Conservation (phyloP, 2,797 vertebrate species). For the Synanceia verrucosa region DNA sequence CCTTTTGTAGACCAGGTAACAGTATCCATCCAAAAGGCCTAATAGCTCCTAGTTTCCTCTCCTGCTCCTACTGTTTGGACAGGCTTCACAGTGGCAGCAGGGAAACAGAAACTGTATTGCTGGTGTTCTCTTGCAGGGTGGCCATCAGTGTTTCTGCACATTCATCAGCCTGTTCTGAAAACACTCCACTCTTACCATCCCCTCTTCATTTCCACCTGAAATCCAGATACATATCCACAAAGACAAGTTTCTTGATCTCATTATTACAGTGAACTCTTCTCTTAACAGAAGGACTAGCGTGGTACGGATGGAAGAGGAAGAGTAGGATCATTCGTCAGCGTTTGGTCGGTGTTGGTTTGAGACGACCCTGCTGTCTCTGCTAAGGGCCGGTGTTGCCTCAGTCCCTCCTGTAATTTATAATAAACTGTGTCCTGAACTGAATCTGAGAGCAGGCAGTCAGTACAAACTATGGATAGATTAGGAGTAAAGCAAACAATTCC, state of each 20-base stretch:
- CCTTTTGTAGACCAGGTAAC: neutral
- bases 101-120: neutral
- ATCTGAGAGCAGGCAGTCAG: neutral
- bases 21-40: neutral
- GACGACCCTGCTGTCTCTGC: neutral
- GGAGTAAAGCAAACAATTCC: neutral
- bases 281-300: neutral
- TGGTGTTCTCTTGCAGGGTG: neutral
- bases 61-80: constrained; percentile 1
- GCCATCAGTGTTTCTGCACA: neutral
- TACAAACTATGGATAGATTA: neutral
- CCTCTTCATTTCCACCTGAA: neutral
- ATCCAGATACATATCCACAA: too few species aligned
- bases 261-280: neutral
- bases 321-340: neutral
- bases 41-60: neutral
- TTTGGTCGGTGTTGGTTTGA: neutral
- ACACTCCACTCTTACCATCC: neutral
- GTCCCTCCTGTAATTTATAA: neutral
- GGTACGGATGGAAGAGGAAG: neutral
- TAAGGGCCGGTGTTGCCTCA: neutral
- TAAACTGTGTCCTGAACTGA: neutral
- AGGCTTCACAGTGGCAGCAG: neutral
- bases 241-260: neutral
- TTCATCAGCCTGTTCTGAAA: neutral